Conservation (phyloP, 2,797 vertebrate genomes). For the Danio jaintianensis region DNA sequence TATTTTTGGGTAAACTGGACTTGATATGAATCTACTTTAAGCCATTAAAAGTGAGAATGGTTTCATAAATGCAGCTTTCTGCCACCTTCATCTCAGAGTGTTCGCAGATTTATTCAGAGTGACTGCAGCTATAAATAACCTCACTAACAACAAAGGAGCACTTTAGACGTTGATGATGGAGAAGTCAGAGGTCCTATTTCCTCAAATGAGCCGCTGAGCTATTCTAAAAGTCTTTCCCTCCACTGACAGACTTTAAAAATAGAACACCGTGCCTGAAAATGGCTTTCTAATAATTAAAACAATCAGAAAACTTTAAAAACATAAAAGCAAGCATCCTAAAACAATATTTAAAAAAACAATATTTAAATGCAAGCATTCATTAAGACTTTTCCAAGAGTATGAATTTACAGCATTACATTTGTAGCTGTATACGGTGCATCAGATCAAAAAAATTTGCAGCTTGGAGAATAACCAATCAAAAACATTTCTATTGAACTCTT, state of each 20-base stretch:
- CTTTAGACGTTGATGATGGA: conserved; percentile 35
- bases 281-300: not conserved
- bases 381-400: not conserved
- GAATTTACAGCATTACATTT: too few species aligned
- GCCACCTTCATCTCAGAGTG: conserved; percentile 23
- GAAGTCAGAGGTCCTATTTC: conserved; percentile 49
- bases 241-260: conserved; percentile 26
- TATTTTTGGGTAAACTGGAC: not conserved
- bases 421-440: too few species aligned
- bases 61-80: conserved; percentile 31
- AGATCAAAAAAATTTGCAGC: too few species aligned
- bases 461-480: too few species aligned
- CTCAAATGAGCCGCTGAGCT: conserved; percentile 33
- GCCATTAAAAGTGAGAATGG: conserved; percentile 14
- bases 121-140: conserved; percentile 51
- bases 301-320: not conserved
- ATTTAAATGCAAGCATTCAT: not conserved
- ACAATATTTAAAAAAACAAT: not conserved
- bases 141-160: conserved; percentile 28
- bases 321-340: not conserved
- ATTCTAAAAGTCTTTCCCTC: conserved; percentile 12
- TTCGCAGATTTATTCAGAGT: conserved; percentile 38
- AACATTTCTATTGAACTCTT: too few species aligned
- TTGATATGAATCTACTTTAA: conserved; percentile 14
- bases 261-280: not conserved